Evolutionary conservation across 1,140 invertebrate genomes (phyloP).

Genomic region (Calephelis nemesis): DNA sequence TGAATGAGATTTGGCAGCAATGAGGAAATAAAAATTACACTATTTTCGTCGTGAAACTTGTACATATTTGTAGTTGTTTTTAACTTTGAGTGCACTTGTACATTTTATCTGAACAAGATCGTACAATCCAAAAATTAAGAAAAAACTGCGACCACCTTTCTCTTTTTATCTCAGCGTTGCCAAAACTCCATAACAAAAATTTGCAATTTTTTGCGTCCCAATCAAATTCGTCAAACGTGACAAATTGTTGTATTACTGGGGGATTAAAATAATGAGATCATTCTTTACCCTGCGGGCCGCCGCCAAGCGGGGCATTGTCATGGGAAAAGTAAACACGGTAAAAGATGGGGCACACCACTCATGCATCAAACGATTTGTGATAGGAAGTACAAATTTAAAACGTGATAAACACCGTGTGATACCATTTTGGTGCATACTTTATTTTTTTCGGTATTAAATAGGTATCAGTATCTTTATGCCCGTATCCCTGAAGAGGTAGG

Average conservation of each 20-base stretch:
- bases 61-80: no score
- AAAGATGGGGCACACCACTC: slow-evolving; percentile 2
- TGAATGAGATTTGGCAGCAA: no score
- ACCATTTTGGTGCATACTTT: no score
- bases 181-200: not conserved
- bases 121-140: no score
- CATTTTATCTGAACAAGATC: not conserved
- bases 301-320: not conserved
- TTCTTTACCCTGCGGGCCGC: slow-evolving; percentile 1
- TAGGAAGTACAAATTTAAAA: not conserved
- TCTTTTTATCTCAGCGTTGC: no score
- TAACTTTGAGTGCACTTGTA: not conserved
- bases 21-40: no score
- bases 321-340: slow-evolving; percentile 9
- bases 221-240: slow-evolving; percentile 10
- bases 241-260: slow-evolving; percentile 5
- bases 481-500: no score
- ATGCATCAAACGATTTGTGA: slow-evolving; percentile 5
- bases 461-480: no score
- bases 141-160: no score
- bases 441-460: no score
- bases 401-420: no score
- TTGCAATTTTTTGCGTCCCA: not conserved
- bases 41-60: no score
- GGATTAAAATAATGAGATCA: slow-evolving; percentile 9